A percentile compares a stretch with the other conserved stretches of the same genome.
These are phyloP conservation scores for Chrosomus eos DNA, from an alignment of 2,797 vertebrate genomes.

Conservation along the genomic window DNA sequence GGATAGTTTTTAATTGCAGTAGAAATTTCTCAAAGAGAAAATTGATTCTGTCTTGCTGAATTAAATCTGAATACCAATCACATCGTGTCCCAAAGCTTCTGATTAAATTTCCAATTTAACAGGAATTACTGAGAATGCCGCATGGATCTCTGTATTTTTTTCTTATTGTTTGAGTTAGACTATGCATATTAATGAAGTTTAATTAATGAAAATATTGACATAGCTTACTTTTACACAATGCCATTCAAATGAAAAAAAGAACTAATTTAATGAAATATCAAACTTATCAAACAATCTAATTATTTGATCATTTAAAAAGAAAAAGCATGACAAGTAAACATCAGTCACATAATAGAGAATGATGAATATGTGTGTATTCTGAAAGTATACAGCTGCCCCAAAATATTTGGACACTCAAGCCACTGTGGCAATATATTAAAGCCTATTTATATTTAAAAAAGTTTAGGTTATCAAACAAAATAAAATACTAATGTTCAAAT, in stretches of 20 bases:
- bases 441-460: background rate
- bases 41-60: conserved; percentile 18
- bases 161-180: conserved; percentile 23
- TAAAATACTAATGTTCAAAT: background rate
- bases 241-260: background rate
- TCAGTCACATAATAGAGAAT: background rate
- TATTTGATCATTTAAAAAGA: background rate
- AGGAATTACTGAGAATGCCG: conserved; percentile 40
- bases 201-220: conserved; percentile 31
- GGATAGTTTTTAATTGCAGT: conserved; percentile 11
- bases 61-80: conserved; percentile 30
- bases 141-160: conserved; percentile 30
- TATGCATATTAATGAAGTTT: conserved; percentile 29
- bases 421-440: too few relatives aligned
- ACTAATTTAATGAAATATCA: conserved; percentile 11
- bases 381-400: background rate
- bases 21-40: conserved; percentile 7
- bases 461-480: background rate
- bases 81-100: background rate
- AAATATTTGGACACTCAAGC: background rate
- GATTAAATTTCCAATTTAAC: conserved; percentile 42
- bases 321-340: background rate
- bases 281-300: background rate
- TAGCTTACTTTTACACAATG: conserved; percentile 21
- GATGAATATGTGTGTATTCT: background rate